Percentiles rank a stretch among this genome's conserved stretches.
phyloP scores from a whole-genome alignment of 2,797 vertebrate genomes.

The Gymnoscopelus braueri region DNA sequence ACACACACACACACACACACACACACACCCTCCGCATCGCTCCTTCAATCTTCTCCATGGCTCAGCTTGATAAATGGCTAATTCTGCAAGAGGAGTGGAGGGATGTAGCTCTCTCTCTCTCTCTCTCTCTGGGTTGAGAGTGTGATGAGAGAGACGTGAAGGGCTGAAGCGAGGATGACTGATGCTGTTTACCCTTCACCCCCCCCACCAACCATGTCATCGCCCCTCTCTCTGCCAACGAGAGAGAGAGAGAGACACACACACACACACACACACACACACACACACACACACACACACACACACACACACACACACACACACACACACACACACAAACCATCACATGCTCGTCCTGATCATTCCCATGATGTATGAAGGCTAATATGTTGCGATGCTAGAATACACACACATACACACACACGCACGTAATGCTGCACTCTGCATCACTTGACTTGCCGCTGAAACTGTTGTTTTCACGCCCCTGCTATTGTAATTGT shows the following conservation, averaged over 20 bases:
- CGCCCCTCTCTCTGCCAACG: neutral
- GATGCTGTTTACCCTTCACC: slow-evolving; percentile 21
- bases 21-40: slow-evolving; percentile 29
- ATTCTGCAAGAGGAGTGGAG: slow-evolving; percentile 59
- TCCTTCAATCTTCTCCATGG: slow-evolving; percentile 55
- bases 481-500: slow-evolving; percentile 11
- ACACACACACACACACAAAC: slow-evolving; percentile 12
- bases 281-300: slow-evolving; percentile 12
- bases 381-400: too few species aligned
- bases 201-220: slow-evolving; percentile 9
- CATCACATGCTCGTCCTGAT: too few species aligned
- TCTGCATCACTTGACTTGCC: neutral
- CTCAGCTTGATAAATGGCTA: slow-evolving; percentile 63
- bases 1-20: slow-evolving; percentile 16
- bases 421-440: neutral
- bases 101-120: slow-evolving; percentile 19
- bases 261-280: slow-evolving; percentile 7
- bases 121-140: slow-evolving; percentile 13
- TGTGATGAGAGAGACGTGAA: slow-evolving; percentile 19
- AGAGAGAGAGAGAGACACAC: neutral
- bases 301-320: slow-evolving; percentile 7
- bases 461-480: slow-evolving; percentile 25
- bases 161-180: slow-evolving; percentile 2
- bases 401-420: neutral
- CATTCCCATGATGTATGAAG: too few species aligned